Evolutionary conservation across 2,888 invertebrate species (phyloP), one percentile per base, ranked within the genome.

Genomic region (Tillus elongatus): DNA sequence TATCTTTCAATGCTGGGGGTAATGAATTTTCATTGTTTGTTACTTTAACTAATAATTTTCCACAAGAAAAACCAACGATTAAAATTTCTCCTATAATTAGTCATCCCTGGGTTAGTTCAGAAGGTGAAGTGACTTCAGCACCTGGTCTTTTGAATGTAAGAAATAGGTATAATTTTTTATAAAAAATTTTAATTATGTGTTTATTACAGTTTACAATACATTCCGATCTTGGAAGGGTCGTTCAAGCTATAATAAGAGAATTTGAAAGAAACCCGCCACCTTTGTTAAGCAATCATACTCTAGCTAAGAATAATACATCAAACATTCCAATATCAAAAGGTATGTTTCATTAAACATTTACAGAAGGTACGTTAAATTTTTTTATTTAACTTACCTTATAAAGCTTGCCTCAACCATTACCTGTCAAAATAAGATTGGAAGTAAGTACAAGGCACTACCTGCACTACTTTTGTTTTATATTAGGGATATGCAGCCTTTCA

Each of bases 211-310:
- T 79, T 54, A 79, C 83, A 11, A 67, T 77, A 28, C 83, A 85
- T 64, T 85, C 85, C 1, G 87, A 87, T 64, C 69, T 87, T 45
- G 84, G 84, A 1, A 73, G 85, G 39, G 79, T 87, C 2, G 86
- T 86, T 0, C 85, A 85, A 60, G 86, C 82, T 12, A 79, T 86
- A 32, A 82, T 82, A 43, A 68, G 86, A 36, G 86, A 87, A 62
- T 82, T 82, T 50, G 80, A 83, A 60, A 73, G 77, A 52, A 77
- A 66, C 56, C 77, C 74, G 42, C 76, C 70, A 35, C 69, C 68
- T 30, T 53, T 74, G 40, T 39, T 64, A 37, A 62, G 61, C 36
- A 63, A 65, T 26, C 32, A 40, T 35, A 30, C 12, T 40, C 41
- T 29, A 8, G 24, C 24, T 6, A 8, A 8, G 6, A 19, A 19